Percentiles rank a stretch among this genome's conserved stretches.
Evolutionary conservation across 2,888 invertebrate genomes (phyloP).

Genomic region (Apomyelois bistriatella): DNA sequence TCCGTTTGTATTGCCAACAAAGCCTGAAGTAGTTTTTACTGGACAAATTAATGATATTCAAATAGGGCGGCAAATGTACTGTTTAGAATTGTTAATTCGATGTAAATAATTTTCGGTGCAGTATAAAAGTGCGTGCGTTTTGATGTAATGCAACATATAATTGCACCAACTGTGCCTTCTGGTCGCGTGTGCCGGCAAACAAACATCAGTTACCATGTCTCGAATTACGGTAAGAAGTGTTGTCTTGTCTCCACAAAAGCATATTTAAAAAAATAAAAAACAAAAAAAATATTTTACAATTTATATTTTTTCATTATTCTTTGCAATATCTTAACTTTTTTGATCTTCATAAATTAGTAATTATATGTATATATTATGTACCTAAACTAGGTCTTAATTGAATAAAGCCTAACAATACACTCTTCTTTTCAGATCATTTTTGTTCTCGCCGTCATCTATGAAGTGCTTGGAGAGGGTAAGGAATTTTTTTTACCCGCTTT

Average conservation of each 20-base stretch:
- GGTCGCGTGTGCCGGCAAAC: conserved; percentile 43
- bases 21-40: conserved; percentile 40
- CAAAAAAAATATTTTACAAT: too few relatives aligned
- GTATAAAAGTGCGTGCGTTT: conserved; percentile 69
- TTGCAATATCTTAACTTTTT: too few relatives aligned
- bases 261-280: too few relatives aligned
- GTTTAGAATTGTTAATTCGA: conserved; percentile 71
- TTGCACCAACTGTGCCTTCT: conserved; percentile 49
- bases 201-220: conserved; percentile 51
- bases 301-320: too few relatives aligned
- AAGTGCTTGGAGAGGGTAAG: conserved; percentile 63
- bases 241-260: background rate
- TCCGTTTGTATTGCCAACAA: conserved; percentile 29
- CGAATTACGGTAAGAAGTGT: conserved; percentile 62
- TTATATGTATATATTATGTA: too few relatives aligned
- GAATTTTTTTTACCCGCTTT: background rate
- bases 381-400: background rate
- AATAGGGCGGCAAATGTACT: conserved; percentile 58
- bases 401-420: background rate
- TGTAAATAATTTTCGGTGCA: conserved; percentile 67
- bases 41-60: conserved; percentile 63
- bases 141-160: conserved; percentile 51
- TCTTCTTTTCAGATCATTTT: conserved; percentile 60
- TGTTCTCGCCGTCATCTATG: conserved; percentile 67
- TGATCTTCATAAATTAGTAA: too few relatives aligned